Evolutionary conservation across 2,888 invertebrate genomes (phyloP), one percentile per base, ranked within the genome.

Genomic region (Lypha dubia): DNA sequence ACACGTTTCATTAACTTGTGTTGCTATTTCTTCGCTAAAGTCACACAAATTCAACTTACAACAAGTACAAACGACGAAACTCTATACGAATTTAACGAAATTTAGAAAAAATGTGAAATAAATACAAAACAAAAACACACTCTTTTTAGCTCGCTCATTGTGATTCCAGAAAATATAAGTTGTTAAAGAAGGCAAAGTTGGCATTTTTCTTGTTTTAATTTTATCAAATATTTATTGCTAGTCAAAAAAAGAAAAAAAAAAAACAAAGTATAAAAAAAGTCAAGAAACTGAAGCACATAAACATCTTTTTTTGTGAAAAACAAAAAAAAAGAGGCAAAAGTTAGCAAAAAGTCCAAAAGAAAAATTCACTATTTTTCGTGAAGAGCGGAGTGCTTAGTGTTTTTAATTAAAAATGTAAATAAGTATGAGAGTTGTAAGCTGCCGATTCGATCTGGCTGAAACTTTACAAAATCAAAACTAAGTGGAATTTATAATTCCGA

Each of bases 1-100:
- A 79, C 79, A 73, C 75, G 83, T 83, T 83, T 83, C 74, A 83
- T 79, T 83, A 83, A 73, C 68, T 83, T 68, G 51, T 71, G 24
- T 77, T 53, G 38, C 49, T 38, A 15, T 41, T 46, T 51, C n/a
- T 58, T 60, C 3, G 38, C n/a, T 44, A 58, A 80, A 80, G 74
- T 60, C 80, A 73, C 80, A 73, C 32, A 49, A 67, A 62, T 35
- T 56, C 53, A 56, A 56, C 56, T 76, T 56, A 67, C 65, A 75
- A 63, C 53, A 76, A 76, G 53, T 73, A 71, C 73, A 67, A 65
- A 73, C 58, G n/a, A 67, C 49, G 56, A 79, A 65, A 74, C 60
- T 80, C 60, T 60, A 74, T 67, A 74, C 20, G 56, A 63, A 65
- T 79, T 73, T 73, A 49, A 51, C 68, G 46, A 68, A 77, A 60